phyloP scores from a whole-genome alignment of 2,888 invertebrate genomes.

The Tetranychus truncatus region DNA sequence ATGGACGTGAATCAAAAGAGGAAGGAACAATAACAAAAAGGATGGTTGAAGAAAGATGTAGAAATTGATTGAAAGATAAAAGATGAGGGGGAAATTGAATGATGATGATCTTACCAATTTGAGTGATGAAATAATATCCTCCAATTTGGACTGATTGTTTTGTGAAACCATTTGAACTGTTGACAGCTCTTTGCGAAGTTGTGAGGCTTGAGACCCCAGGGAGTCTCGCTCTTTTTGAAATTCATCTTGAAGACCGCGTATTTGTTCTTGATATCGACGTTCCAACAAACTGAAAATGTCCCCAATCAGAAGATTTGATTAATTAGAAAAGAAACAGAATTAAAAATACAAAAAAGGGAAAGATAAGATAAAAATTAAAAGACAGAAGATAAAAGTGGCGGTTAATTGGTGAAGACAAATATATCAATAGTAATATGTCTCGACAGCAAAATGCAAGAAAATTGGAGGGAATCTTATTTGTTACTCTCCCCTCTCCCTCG shows the following conservation, averaged over 20 bases:
- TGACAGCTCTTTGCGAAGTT: neutral
- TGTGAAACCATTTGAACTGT: neutral
- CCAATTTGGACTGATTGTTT: constrained; percentile 3
- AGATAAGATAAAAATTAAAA: neutral
- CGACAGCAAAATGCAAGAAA: no score
- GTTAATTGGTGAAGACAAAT: neutral
- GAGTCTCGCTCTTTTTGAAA: constrained; percentile 55
- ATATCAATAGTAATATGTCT: no score
- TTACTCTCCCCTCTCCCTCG: no score
- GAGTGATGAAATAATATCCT: constrained; percentile 4
- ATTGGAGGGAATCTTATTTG: no score
- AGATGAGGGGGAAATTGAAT: neutral
- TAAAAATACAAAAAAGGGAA: neutral
- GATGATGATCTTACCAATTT: constrained; percentile 4
- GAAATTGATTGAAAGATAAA: neutral
- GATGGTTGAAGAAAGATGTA: neutral
- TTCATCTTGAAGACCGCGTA: constrained; percentile 50
- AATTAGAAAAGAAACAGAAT: neutral
- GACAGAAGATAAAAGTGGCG: neutral
- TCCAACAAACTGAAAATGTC: constrained; percentile 43
- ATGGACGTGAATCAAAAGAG: no score
- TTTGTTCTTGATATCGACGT: constrained; percentile 53
- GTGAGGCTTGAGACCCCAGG: constrained; percentile 37
- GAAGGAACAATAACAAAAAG: no score
- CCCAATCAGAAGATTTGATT: neutral